phyloP scores from a whole-genome alignment of 1,140 invertebrate species.

The Bombus huntii region DNA sequence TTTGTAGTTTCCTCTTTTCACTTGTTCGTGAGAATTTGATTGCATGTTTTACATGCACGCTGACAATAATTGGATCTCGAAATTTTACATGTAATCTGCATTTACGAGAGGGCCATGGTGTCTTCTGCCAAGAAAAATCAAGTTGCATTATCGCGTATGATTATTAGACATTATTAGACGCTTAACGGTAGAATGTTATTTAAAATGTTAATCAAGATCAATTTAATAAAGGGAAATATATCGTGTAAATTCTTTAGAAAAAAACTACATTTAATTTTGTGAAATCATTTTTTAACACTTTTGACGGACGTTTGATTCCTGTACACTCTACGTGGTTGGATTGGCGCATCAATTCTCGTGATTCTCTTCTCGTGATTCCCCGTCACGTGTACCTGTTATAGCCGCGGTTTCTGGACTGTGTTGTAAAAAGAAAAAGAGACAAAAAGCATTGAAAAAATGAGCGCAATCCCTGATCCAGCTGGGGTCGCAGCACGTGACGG shows the following conservation, averaged over 20 bases:
- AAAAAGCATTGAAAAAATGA: conserved; percentile 25
- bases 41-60: background rate
- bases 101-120: background rate
- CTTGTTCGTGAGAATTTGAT: background rate
- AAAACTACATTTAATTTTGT: too few relatives aligned
- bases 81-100: background rate
- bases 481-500: conserved; percentile 72
- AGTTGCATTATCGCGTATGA: too few relatives aligned
- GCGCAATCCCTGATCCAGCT: conserved; percentile 50
- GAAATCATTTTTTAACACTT: background rate
- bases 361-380: conserved; percentile 4
- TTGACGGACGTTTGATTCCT: background rate
- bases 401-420: conserved; percentile 15
- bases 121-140: background rate
- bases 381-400: conserved; percentile 48
- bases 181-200: background rate
- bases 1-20: too few relatives aligned
- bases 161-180: too few relatives aligned
- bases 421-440: conserved; percentile 26
- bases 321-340: background rate
- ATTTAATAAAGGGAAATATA: background rate
- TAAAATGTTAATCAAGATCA: background rate
- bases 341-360: background rate
- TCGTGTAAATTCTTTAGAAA: too few relatives aligned
- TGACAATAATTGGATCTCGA: background rate